These are phyloP conservation scores for Holothuria scabra DNA, from an alignment of 53 echinoderm and acorn worm species.

Conservation along the genomic window DNA sequence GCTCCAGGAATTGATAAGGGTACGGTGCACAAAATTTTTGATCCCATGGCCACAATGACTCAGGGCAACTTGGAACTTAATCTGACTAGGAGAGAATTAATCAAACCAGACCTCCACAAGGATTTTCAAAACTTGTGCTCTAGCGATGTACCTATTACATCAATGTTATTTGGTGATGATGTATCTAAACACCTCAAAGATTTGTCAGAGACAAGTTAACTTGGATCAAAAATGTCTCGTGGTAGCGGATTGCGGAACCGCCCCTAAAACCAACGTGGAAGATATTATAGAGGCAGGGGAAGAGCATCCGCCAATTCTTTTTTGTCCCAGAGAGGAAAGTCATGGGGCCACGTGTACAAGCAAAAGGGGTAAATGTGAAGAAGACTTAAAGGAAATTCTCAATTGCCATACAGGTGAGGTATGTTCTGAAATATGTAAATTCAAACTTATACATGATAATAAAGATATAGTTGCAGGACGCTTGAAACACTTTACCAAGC, in stretches of 20 bases:
- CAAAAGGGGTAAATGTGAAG: no score
- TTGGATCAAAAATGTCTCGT: slow-evolving; percentile 10
- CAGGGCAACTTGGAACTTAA: not conserved
- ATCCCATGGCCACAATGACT: not conserved
- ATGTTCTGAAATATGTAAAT: not conserved
- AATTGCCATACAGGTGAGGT: not conserved
- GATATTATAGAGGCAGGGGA: no score
- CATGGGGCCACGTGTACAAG: no score
- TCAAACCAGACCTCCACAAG: no score
- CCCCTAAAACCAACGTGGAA: slow-evolving; percentile 14
- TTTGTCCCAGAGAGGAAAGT: no score
- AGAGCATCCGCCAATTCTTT: no score
- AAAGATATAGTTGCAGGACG: no score
- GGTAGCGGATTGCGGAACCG: no score
- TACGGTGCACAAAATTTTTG: not conserved
- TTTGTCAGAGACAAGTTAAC: slow-evolving; percentile 1
- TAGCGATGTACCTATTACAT: slow-evolving; percentile 9
- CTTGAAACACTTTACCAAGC: no score
- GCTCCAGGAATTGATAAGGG: not conserved
- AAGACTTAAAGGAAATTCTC: not conserved
- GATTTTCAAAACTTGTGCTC: not conserved
- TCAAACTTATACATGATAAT: no score
- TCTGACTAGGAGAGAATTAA: no score
- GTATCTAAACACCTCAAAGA: slow-evolving; percentile 5
- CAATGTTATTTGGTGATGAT: slow-evolving; percentile 14